Conservation (phyloP, 2,888 invertebrate species). For the Cremastobaeus sp. region DNA sequence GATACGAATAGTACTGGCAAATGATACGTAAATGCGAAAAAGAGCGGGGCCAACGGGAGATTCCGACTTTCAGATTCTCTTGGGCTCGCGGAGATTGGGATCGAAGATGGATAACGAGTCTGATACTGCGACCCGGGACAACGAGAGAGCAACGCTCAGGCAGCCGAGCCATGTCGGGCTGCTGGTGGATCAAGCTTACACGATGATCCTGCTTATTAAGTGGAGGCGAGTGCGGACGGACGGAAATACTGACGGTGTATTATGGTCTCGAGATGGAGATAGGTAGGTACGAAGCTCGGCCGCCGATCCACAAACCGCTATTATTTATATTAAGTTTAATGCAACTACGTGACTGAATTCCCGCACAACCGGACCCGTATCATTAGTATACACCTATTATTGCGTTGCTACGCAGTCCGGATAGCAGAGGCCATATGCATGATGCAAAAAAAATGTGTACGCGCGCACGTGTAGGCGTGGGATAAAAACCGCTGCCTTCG, state of each 20-base stretch:
- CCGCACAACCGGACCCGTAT: conserved; percentile 71
- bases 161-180: conserved; percentile 61
- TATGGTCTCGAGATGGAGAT: conserved; percentile 76
- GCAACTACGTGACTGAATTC: conserved; percentile 79
- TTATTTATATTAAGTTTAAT: conserved; percentile 79
- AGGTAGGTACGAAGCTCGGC: conserved; percentile 71
- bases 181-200: conserved; percentile 73
- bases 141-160: conserved; percentile 46
- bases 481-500: conserved; percentile 43
- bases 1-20: conserved; percentile 47
- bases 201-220: conserved; percentile 77
- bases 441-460: conserved; percentile 28
- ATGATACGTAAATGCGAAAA: conserved; percentile 52
- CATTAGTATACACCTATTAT: conserved; percentile 79
- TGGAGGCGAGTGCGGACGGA: conserved; percentile 73
- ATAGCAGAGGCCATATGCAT: conserved; percentile 39
- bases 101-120: conserved; percentile 59
- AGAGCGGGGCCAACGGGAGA: conserved; percentile 31
- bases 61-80: conserved; percentile 50
- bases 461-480: conserved; percentile 58
- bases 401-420: conserved; percentile 74
- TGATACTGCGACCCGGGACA: conserved; percentile 50
- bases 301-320: conserved; percentile 75
- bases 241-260: conserved; percentile 69
- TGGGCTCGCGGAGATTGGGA: conserved; percentile 49